Conservation (phyloP, 2,797 vertebrate genomes). For the Halcyon chelicuti region DNA sequence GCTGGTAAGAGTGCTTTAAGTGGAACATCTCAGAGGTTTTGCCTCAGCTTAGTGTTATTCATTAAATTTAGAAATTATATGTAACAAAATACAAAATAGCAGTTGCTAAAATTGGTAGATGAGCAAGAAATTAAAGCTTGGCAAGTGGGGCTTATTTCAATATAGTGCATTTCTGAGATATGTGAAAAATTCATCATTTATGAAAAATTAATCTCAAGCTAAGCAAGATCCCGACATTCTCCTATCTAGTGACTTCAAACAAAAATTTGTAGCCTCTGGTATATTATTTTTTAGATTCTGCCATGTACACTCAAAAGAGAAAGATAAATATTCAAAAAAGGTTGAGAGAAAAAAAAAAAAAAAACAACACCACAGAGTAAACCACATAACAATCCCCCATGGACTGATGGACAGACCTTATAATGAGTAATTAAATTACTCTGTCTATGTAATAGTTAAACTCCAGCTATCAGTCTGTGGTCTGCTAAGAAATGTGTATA, state of each 20-base stretch:
- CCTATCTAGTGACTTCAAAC: background rate
- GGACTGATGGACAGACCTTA: too few relatives aligned
- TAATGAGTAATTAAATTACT: background rate
- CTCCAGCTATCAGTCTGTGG: background rate
- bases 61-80: background rate
- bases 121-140: background rate
- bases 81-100: background rate
- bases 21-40: background rate
- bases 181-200: background rate
- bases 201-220: background rate
- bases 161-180: background rate
- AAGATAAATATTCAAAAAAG: accelerated
- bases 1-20: background rate
- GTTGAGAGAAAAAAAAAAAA: background rate
- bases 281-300: background rate
- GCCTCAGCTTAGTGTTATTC: background rate
- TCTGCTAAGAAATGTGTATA: background rate
- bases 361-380: background rate
- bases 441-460: background rate
- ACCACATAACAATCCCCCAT: background rate
- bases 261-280: background rate
- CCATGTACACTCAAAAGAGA: background rate
- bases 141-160: background rate
- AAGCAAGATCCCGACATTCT: background rate
- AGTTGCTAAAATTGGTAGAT: background rate